phyloP scores from a whole-genome alignment of 2,113 vertebrate genomes.

The Scomber colias region DNA sequence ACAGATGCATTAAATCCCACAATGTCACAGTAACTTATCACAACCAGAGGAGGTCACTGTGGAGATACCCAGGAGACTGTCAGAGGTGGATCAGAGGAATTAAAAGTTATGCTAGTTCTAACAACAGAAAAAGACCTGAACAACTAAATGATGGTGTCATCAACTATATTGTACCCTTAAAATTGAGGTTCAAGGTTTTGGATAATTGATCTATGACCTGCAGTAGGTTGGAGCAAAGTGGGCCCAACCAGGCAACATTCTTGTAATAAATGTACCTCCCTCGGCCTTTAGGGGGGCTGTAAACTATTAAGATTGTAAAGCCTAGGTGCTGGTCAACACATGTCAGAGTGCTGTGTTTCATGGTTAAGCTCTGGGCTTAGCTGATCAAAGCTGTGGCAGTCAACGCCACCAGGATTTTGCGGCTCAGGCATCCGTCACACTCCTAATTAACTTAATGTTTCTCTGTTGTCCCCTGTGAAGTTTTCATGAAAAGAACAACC shows the following conservation, averaged over 20 bases:
- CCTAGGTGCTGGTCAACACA: slow-evolving; percentile 78
- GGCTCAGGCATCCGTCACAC: slow-evolving; percentile 76
- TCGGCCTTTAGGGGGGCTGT: slow-evolving; percentile 49
- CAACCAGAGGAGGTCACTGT: slow-evolving; percentile 84
- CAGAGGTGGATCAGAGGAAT: background rate
- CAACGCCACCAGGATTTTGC: slow-evolving; percentile 75
- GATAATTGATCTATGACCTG: slow-evolving; percentile 40
- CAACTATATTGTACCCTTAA: slow-evolving; percentile 6
- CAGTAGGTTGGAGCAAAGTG: slow-evolving; percentile 8
- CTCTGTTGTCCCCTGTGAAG: slow-evolving; percentile 76
- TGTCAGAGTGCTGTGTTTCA: slow-evolving; percentile 74
- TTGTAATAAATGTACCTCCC: slow-evolving; percentile 34
- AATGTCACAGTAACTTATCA: slow-evolving; percentile 61
- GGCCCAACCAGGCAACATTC: slow-evolving; percentile 43
- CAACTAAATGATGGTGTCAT: slow-evolving; percentile 13
- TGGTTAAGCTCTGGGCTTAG: slow-evolving; percentile 78
- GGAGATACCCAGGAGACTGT: slow-evolving; percentile 68
- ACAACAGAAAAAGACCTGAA: slow-evolving; percentile 2
- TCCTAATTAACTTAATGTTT: slow-evolving; percentile 79
- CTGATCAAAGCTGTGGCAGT: slow-evolving; percentile 80
- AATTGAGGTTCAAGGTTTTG: slow-evolving; percentile 26
- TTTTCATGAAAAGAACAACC: slow-evolving; percentile 73
- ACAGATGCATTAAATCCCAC: slow-evolving; percentile 25
- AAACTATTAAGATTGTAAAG: slow-evolving; percentile 68
- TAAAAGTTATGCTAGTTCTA: background rate